Percentiles rank a stretch among this genome's conserved stretches.
These are phyloP conservation scores for Eupithecia subfuscata DNA, from an alignment of 2,888 invertebrate species.

Conservation along the genomic window DNA sequence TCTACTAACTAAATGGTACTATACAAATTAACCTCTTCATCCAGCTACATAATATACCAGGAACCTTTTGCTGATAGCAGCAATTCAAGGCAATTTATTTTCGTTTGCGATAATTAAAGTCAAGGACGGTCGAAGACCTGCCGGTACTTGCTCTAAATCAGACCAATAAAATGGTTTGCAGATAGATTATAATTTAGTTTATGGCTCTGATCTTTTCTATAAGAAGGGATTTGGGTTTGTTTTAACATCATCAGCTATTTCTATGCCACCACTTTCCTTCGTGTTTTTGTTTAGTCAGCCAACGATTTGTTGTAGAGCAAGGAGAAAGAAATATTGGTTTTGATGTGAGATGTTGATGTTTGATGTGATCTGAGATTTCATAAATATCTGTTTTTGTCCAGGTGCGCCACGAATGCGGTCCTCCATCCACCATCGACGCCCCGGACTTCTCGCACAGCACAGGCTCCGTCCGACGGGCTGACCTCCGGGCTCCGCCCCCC, in stretches of 20 bases:
- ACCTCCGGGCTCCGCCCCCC: conserved; percentile 85
- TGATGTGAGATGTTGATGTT: too few relatives aligned
- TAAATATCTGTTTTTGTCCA: conserved; percentile 41
- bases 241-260: not conserved
- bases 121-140: conserved; percentile 20
- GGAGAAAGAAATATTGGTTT: not conserved
- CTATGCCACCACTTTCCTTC: not conserved
- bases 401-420: conserved; percentile 77
- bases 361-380: too few relatives aligned
- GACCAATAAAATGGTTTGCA: conserved; percentile 13
- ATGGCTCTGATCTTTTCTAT: not conserved
- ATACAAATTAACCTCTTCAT: not conserved
- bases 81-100: conserved; percentile 3
- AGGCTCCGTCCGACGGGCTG: conserved; percentile 63
- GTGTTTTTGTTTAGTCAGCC: not conserved
- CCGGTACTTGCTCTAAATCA: conserved; percentile 14
- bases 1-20: not conserved
- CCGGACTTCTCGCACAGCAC: conserved; percentile 47
- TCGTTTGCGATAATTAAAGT: conserved; percentile 12
- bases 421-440: conserved; percentile 66
- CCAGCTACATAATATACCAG: not conserved
- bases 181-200: not conserved
- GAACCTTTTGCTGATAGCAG: not conserved
- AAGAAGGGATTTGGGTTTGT: not conserved
- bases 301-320: not conserved